Percentiles rank a stretch among this genome's conserved stretches.
Conservation (phyloP, 2,113 vertebrate genomes). For the Tautogolabrus adspersus region DNA sequence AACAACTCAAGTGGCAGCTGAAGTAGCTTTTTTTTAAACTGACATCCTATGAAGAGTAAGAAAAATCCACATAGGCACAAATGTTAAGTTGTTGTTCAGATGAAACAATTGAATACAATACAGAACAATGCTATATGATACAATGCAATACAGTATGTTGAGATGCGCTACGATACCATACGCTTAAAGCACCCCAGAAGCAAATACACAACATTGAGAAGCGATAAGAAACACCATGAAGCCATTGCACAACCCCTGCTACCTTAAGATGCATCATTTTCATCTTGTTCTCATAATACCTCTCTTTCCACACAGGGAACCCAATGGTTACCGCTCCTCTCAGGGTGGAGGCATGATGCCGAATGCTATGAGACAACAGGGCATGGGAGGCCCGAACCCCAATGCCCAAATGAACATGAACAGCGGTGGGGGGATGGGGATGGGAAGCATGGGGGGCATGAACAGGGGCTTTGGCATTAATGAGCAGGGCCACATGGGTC, state of each 20-base stretch:
- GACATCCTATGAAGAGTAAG: constrained; percentile 21
- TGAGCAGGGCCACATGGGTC: constrained; percentile 83
- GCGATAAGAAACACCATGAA: not conserved
- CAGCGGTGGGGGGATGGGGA: constrained; percentile 83
- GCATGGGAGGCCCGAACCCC: constrained; percentile 84
- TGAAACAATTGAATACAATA: not conserved
- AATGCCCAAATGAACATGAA: constrained; percentile 87
- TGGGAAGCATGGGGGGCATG: constrained; percentile 77
- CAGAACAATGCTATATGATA: not conserved
- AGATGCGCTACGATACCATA: too few relatives aligned
- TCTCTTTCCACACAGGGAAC: constrained; percentile 85
- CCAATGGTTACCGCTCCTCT: constrained; percentile 91
- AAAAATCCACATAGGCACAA: constrained; percentile 4
- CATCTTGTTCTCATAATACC: constrained; percentile 1
- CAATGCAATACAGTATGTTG: too few relatives aligned
- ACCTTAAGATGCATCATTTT: not conserved
- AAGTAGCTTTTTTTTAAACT: constrained; percentile 63
- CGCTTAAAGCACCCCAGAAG: too few relatives aligned
- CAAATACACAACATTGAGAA: not conserved
- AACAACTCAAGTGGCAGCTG: constrained; percentile 55
- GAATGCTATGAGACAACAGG: constrained; percentile 81
- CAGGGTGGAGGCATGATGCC: constrained; percentile 85
- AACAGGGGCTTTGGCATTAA: constrained; percentile 81
- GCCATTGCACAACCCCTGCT: not conserved
- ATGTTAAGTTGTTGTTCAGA: not conserved